Conservation (phyloP, 2,113 vertebrate genomes). For the Orientallactaga bullata region DNA sequence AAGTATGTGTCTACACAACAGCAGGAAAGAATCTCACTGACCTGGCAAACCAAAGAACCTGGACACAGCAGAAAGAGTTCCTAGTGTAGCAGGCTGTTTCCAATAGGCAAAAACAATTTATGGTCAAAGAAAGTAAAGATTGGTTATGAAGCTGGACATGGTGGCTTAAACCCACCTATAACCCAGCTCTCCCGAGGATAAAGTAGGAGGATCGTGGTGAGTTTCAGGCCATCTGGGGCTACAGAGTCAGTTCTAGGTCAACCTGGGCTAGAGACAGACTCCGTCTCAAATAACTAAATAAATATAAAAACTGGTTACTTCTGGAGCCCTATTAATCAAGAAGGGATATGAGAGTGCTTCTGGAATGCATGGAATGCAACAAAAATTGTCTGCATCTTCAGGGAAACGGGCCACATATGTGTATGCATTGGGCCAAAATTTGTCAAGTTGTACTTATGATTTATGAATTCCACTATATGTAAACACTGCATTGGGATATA, state of each 20-base stretch:
- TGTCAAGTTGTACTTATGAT: not conserved
- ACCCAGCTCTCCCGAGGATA: too few species aligned
- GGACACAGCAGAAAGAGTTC: not conserved
- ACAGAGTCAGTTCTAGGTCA: too few species aligned
- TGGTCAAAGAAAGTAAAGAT: not conserved
- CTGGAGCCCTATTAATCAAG: not conserved
- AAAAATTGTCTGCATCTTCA: not conserved
- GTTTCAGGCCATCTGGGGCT: too few species aligned
- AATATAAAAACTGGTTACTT: not conserved
- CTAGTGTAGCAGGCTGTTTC: not conserved
- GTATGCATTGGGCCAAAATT: constrained; percentile 7
- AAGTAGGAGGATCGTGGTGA: too few species aligned
- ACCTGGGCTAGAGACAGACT: too few species aligned
- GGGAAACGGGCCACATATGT: not conserved
- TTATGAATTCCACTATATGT: not conserved
- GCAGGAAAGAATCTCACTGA: not conserved
- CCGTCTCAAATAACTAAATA: too few species aligned
- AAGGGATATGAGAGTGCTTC: not conserved
- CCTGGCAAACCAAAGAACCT: not conserved
- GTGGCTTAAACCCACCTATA: too few species aligned
- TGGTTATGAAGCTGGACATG: not conserved
- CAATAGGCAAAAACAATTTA: not conserved
- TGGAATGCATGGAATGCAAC: not conserved
- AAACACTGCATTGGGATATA: constrained; percentile 26
- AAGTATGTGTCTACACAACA: not conserved